Conservation (phyloP, 2,888 invertebrate genomes). For the Mesodorylaimus sp. region DNA sequence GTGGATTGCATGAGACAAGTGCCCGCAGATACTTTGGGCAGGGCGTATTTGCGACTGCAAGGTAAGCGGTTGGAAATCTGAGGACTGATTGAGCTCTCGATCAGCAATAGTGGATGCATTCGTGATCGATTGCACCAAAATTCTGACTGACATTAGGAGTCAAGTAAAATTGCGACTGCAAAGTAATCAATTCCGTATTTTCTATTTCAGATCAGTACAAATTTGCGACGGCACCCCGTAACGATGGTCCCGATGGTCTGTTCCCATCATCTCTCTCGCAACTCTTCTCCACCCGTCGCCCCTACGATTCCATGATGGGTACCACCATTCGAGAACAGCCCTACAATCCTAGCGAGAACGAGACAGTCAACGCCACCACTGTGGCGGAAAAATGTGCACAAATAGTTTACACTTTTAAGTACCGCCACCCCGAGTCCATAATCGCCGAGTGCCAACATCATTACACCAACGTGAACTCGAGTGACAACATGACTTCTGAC, state of each 20-base stretch:
- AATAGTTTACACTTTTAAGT: too few relatives aligned
- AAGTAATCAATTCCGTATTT: too few relatives aligned
- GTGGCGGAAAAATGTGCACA: background rate
- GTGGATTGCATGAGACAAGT: too few relatives aligned
- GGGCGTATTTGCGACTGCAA: too few relatives aligned
- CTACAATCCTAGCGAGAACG: background rate
- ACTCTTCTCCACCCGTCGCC: constrained; percentile 1
- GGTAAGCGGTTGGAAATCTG: too few relatives aligned
- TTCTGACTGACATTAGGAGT: too few relatives aligned
- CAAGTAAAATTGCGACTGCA: too few relatives aligned
- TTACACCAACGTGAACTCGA: background rate
- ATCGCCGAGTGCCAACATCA: background rate
- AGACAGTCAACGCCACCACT: background rate
- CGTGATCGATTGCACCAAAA: too few relatives aligned
- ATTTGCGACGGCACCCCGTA: background rate
- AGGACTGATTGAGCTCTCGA: too few relatives aligned
- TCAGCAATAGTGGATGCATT: too few relatives aligned
- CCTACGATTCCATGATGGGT: constrained; percentile 3
- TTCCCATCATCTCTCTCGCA: background rate
- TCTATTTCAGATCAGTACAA: too few relatives aligned
- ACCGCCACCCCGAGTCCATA: background rate
- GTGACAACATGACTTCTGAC: background rate
- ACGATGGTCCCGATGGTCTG: constrained; percentile 5
- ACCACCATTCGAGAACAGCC: constrained; percentile 2
- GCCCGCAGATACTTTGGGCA: too few relatives aligned